These are phyloP conservation scores for Virgularia gustaviana DNA, from an alignment of 92 coral and sea anemone species.

Conservation along the genomic window DNA sequence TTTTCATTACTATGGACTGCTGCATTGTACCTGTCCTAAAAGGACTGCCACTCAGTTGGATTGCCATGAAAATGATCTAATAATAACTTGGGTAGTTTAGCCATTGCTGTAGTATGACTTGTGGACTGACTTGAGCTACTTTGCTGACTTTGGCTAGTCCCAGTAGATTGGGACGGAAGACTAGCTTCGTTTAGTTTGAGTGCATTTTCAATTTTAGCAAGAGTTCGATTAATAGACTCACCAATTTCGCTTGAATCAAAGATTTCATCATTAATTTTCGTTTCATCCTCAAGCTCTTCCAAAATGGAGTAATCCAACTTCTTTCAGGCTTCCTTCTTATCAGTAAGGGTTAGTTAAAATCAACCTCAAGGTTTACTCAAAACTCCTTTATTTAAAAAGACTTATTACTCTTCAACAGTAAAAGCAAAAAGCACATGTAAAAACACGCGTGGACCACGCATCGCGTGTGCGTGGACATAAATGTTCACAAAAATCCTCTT, in stretches of 20 bases:
- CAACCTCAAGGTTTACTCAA: too few species aligned
- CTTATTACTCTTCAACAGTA: too few species aligned
- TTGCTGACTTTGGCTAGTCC: neutral
- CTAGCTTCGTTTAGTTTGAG: neutral
- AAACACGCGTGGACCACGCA: too few species aligned
- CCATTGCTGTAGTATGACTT: neutral
- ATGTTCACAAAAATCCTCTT: too few species aligned
- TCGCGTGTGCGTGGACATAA: too few species aligned
- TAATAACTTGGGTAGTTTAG: constrained; percentile 50
- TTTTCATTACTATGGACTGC: constrained; percentile 44
- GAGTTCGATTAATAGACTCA: constrained; percentile 6
- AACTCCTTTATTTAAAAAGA: too few species aligned
- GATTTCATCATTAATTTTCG: constrained; percentile 3
- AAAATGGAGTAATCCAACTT: constrained; percentile 5
- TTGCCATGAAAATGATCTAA: constrained; percentile 46
- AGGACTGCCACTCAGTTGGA: constrained; percentile 40
- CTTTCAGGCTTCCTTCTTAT: neutral
- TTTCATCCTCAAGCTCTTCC: constrained; percentile 6
- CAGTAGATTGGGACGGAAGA: neutral
- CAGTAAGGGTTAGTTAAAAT: neutral
- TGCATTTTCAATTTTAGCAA: constrained; percentile 5
- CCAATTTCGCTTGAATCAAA: constrained; percentile 5
- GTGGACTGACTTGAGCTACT: neutral
- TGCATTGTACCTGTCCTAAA: constrained; percentile 46
- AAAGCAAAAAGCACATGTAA: too few species aligned